These are phyloP conservation scores for Masticophis lateralis DNA, from an alignment of 2,797 vertebrate species.

Conservation along the genomic window DNA sequence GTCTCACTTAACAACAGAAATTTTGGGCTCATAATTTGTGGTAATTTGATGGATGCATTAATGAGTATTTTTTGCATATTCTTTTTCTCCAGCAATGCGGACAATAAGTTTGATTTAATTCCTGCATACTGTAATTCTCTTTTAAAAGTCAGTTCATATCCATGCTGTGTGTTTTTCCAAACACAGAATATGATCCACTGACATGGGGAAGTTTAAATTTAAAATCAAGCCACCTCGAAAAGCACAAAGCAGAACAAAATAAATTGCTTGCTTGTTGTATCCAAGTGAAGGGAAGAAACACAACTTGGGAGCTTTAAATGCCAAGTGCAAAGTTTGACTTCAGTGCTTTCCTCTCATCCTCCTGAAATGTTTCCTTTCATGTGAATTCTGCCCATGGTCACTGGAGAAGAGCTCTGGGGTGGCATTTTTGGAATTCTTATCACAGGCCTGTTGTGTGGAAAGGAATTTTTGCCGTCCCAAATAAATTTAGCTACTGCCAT, in stretches of 20 bases:
- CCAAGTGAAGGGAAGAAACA: background rate
- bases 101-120: background rate
- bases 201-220: background rate
- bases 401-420: background rate
- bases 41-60: background rate
- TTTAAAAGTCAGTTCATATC: background rate
- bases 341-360: too few relatives aligned
- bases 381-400: background rate
- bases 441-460: too few relatives aligned
- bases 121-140: background rate
- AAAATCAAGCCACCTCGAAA: background rate
- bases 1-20: too few relatives aligned
- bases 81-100: background rate
- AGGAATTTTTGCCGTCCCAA: background rate
- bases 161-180: background rate
- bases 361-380: background rate
- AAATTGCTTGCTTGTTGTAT: background rate
- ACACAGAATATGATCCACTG: background rate
- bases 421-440: constrained; percentile 21
- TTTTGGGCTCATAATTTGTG: too few relatives aligned
- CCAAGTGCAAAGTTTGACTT: background rate
- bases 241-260: background rate
- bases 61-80: background rate
- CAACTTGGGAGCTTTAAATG: too few relatives aligned
- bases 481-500: background rate